Percentiles rank a stretch among this genome's conserved stretches.
Conservation (phyloP, 2,113 vertebrate species). For the Dascyllus trimaculatus region DNA sequence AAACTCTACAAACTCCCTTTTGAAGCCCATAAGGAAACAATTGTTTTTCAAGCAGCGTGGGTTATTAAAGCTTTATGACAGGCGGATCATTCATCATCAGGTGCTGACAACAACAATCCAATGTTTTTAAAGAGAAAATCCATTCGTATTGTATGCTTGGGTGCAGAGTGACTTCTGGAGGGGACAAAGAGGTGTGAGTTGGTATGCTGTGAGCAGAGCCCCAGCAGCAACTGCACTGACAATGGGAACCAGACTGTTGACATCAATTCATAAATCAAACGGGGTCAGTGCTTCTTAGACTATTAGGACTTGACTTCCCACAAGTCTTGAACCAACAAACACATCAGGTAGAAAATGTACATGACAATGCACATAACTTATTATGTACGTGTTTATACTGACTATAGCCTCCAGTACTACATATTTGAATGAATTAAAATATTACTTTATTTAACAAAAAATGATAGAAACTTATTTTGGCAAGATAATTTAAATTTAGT, state of each 20-base stretch:
- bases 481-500: too few relatives aligned
- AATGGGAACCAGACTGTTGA: slow-evolving; percentile 63
- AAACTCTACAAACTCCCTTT: slow-evolving; percentile 55
- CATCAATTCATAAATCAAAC: slow-evolving; percentile 77
- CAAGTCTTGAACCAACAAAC: slow-evolving; percentile 53
- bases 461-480: too few relatives aligned
- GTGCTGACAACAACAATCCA: slow-evolving; percentile 34
- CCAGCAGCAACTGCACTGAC: slow-evolving; percentile 48
- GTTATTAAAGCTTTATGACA: slow-evolving; percentile 68
- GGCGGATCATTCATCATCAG: slow-evolving; percentile 61
- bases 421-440: neutral
- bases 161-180: slow-evolving; percentile 57
- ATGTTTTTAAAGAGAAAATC: slow-evolving; percentile 49
- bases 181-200: slow-evolving; percentile 72
- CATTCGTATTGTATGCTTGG: slow-evolving; percentile 31
- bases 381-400: neutral
- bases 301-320: slow-evolving; percentile 63
- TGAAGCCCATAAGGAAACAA: slow-evolving; percentile 55
- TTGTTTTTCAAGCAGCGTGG: slow-evolving; percentile 66
- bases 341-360: slow-evolving; percentile 12
- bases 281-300: slow-evolving; percentile 51
- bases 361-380: neutral
- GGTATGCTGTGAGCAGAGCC: slow-evolving; percentile 72
- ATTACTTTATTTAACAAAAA: too few relatives aligned
- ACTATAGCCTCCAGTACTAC: neutral